These are phyloP conservation scores for Recurvirostra avosetta DNA, from an alignment of 2,113 vertebrate genomes.

Conservation along the genomic window DNA sequence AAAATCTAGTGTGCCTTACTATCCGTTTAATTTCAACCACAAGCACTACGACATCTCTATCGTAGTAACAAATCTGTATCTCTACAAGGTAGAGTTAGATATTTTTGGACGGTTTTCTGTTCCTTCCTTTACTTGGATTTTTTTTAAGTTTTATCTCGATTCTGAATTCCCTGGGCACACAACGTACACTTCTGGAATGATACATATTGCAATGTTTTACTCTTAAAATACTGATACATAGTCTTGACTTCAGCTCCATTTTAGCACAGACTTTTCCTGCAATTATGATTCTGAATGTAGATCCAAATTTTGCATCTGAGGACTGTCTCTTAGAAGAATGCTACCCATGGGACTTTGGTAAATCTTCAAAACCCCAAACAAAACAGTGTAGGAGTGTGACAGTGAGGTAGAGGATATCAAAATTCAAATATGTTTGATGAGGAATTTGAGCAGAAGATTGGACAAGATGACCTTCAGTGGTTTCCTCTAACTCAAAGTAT, in stretches of 20 bases:
- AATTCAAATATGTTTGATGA: not conserved
- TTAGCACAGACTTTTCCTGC: not conserved
- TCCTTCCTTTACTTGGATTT: not conserved
- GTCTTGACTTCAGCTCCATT: not conserved
- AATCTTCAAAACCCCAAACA: not conserved
- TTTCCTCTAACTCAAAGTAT: not conserved
- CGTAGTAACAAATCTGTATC: not conserved
- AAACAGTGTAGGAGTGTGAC: not conserved
- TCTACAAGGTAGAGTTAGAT: not conserved
- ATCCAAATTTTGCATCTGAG: not conserved
- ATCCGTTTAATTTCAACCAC: not conserved
- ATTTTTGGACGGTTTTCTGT: not conserved
- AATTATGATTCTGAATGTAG: not conserved
- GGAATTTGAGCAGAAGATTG: not conserved
- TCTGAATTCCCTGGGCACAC: not conserved
- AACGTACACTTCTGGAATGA: not conserved
- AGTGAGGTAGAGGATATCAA: not conserved
- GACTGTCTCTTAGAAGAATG: not conserved
- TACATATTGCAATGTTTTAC: not conserved
- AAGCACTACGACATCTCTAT: not conserved
- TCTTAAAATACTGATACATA: not conserved
- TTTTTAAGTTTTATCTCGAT: not conserved
- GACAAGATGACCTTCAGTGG: not conserved
- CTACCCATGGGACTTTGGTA: not conserved
- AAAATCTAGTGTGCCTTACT: not conserved